Evolutionary conservation across 2,888 invertebrate species (phyloP), one percentile per base, ranked within the genome.

Genomic region (Pollenia griseotomentosa): DNA sequence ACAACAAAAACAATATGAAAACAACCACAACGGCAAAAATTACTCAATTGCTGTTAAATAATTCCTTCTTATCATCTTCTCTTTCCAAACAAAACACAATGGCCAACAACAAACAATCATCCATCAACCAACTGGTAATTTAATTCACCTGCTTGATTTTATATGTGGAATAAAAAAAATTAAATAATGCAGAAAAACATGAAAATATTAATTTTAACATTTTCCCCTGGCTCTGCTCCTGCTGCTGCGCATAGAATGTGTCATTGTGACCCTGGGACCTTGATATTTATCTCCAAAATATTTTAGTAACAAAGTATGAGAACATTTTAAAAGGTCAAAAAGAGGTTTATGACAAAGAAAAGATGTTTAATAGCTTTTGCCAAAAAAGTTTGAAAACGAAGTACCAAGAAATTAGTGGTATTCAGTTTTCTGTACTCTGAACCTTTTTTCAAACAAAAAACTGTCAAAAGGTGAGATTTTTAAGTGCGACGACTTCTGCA

Each of bases 131-230:
- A 11, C 57, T 57, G 14, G 59, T 59, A 59, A 59, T 59, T 59
- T 40, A 59, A 59, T 59, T 40, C n/a, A 59, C 59, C 59, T 59
- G 33, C 33, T 59, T 59, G 14, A 7, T 59, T 33, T 40, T 59
- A 48, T 48, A 4, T 48, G 4, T 48, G 40, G 9, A 59, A 33
- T 23, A 23, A 57, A 57, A 57, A 57, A 23, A 3, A 23, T 23
- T 23, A 23, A 53, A 16, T 53, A 53, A 53, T 53, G 16, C 2
- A 53, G 53, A n/a, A 8, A n/a, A 53, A n/a, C 3, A 16, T 7
- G 53, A 53, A 16, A 53, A 53, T 53, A 16, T 53, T 53, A 53
- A 53, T 53, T 53, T 53, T 9, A 53, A 16, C 53, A 33, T 33
- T 53, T 53, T 53, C 8, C 2, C 14, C 9, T 55, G n/a, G 8